These are phyloP conservation scores for Orchesellides sinensis DNA, from an alignment of 2,888 invertebrate genomes.

Conservation along the genomic window DNA sequence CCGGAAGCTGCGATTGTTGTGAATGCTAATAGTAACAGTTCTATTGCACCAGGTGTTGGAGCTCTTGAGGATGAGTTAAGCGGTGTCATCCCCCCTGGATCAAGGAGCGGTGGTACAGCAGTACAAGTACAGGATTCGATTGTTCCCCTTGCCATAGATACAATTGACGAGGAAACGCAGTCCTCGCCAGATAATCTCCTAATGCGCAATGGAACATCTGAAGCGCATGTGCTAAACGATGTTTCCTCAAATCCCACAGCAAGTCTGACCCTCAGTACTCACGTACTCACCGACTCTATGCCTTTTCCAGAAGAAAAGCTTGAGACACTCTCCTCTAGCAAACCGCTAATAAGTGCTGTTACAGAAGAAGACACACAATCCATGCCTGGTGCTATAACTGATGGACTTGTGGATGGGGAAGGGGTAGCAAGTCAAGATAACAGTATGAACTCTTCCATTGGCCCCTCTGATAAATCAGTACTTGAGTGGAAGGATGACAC, in stretches of 20 bases:
- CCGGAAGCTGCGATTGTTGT: conserved; percentile 54
- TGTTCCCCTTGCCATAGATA: conserved; percentile 12
- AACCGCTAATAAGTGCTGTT: not conserved
- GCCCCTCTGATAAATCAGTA: conserved; percentile 30
- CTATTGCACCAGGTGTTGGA: not conserved
- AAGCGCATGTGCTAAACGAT: not conserved
- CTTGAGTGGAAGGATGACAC: conserved; percentile 56
- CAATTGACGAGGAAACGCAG: conserved; percentile 55
- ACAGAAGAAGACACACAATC: conserved; percentile 44
- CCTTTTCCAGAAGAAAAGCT: conserved; percentile 51
- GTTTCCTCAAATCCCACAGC: not conserved
- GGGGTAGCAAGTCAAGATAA: conserved; percentile 25
- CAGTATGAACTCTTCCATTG: conserved; percentile 24
- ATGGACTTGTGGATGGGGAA: not conserved
- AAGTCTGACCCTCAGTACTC: not conserved
- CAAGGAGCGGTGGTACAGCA: not conserved
- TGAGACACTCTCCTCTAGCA: not conserved
- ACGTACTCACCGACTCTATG: conserved; percentile 43
- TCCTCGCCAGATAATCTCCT: conserved; percentile 49
- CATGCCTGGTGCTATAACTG: conserved; percentile 39
- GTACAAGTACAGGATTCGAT: conserved; percentile 5
- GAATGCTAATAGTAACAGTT: conserved; percentile 31
- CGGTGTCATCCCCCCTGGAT: not conserved
- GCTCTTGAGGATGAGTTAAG: not conserved
- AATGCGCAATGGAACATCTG: not conserved